Evolutionary conservation across 1,140 invertebrate species (phyloP).

Genomic region (Apolygus lucorum): DNA sequence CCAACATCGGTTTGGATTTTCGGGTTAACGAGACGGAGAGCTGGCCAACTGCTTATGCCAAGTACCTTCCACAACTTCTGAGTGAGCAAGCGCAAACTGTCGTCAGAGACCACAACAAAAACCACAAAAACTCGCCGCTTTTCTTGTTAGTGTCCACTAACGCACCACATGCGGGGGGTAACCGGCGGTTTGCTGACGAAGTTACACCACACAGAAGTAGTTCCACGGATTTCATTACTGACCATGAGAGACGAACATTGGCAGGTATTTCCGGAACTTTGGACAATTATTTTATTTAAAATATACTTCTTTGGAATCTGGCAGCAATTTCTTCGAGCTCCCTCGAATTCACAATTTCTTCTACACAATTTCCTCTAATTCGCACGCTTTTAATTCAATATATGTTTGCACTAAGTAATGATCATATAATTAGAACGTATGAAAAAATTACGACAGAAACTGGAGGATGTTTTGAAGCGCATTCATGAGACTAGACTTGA

Average conservation of each 20-base stretch:
- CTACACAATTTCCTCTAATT: no score
- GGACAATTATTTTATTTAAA: background rate
- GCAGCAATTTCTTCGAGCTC: no score
- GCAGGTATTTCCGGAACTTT: no score
- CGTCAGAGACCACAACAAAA: slow-evolving; percentile 47
- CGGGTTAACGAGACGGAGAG: slow-evolving; percentile 46
- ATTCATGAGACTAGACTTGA: no score
- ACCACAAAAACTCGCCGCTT: slow-evolving; percentile 42
- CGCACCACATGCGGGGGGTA: slow-evolving; percentile 54
- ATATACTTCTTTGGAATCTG: no score
- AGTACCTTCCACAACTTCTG: slow-evolving; percentile 61
- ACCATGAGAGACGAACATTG: slow-evolving; percentile 54
- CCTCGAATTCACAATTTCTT: no score
- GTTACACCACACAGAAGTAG: slow-evolving; percentile 52
- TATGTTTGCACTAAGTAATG: no score
- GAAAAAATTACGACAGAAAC: no score
- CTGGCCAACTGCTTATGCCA: slow-evolving; percentile 46
- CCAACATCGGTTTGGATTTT: slow-evolving; percentile 39
- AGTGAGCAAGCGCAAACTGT: slow-evolving; percentile 51
- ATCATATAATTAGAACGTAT: no score
- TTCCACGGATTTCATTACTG: slow-evolving; percentile 52
- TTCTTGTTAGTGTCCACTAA: slow-evolving; percentile 60
- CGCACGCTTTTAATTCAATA: no score
- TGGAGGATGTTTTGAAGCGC: no score
- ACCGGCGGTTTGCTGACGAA: slow-evolving; percentile 46